A percentile compares a stretch with the other conserved stretches of the same genome.
These are phyloP conservation scores for Drepana falcataria DNA, from an alignment of 2,888 invertebrate genomes.

Conservation along the genomic window DNA sequence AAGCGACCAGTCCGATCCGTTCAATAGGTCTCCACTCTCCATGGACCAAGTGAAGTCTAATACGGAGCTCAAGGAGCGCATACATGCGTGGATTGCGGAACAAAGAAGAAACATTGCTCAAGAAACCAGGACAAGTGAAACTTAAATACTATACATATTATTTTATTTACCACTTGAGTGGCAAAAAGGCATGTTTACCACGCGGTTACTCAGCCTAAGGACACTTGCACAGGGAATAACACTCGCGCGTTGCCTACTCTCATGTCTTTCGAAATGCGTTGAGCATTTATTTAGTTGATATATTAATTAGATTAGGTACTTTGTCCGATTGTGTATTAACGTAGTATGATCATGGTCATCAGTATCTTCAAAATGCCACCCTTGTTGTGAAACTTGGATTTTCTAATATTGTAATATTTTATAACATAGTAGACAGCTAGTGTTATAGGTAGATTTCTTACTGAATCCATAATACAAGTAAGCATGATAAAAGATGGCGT, in stretches of 20 bases:
- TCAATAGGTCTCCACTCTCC: constrained; percentile 94
- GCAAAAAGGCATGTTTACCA: too few relatives aligned
- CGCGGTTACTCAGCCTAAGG: too few relatives aligned
- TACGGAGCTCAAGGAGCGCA: constrained; percentile 85
- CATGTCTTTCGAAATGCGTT: too few relatives aligned
- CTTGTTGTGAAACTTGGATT: neutral
- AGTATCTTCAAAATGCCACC: too few relatives aligned
- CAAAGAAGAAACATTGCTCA: constrained; percentile 65
- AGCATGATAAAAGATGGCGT: neutral
- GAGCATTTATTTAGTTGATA: too few relatives aligned
- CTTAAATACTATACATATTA: constrained; percentile 12
- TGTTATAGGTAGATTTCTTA: constrained; percentile 25
- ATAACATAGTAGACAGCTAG: constrained; percentile 10
- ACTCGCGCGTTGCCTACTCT: too few relatives aligned
- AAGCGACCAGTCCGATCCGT: constrained; percentile 97
- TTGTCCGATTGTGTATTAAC: too few relatives aligned
- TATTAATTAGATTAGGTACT: too few relatives aligned
- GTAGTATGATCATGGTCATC: too few relatives aligned
- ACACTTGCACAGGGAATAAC: too few relatives aligned
- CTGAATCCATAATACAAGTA: constrained; percentile 2
- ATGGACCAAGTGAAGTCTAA: constrained; percentile 95
- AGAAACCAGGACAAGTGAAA: constrained; percentile 27
- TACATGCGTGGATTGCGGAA: constrained; percentile 87
- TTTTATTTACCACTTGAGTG: too few relatives aligned
- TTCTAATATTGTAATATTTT: neutral